These are phyloP conservation scores for Diaperis boleti DNA, from an alignment of 2,888 invertebrate genomes.

Conservation along the genomic window DNA sequence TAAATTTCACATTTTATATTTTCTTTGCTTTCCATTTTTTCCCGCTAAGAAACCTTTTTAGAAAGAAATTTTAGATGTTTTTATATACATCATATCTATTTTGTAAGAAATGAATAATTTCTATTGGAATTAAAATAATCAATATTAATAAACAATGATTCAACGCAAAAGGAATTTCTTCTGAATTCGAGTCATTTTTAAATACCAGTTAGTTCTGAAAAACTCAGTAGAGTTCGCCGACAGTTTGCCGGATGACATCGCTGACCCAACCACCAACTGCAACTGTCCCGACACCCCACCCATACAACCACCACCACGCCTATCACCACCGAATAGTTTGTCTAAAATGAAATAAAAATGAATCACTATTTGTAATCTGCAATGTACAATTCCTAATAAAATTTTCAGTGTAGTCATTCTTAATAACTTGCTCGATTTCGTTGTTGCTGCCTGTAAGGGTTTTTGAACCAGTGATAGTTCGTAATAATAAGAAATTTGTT, in stretches of 20 bases:
- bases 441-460: conserved; percentile 2
- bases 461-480: conserved; percentile 25
- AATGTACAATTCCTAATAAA: conserved; percentile 38
- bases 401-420: conserved; percentile 19
- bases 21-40: too few relatives aligned
- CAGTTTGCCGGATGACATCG: too few relatives aligned
- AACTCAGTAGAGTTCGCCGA: too few relatives aligned
- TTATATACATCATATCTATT: too few relatives aligned
- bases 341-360: conserved; percentile 52
- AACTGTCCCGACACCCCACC: too few relatives aligned
- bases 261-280: too few relatives aligned
- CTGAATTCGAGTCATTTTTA: background rate
- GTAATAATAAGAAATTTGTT: conserved; percentile 28
- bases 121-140: conserved; percentile 21
- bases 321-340: conserved; percentile 34
- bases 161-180: conserved; percentile 19
- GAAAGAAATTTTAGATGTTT: too few relatives aligned
- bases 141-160: conserved; percentile 27
- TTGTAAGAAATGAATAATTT: conserved; percentile 10
- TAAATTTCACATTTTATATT: too few relatives aligned
- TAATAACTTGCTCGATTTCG: conserved; percentile 1
- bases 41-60: too few relatives aligned
- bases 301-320: too few relatives aligned
- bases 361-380: conserved; percentile 51
- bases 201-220: conserved; percentile 2